A percentile compares a stretch with the other conserved stretches of the same genome.
phyloP scores from a whole-genome alignment of 2,113 vertebrate genomes.

The Climacteris rufus region DNA sequence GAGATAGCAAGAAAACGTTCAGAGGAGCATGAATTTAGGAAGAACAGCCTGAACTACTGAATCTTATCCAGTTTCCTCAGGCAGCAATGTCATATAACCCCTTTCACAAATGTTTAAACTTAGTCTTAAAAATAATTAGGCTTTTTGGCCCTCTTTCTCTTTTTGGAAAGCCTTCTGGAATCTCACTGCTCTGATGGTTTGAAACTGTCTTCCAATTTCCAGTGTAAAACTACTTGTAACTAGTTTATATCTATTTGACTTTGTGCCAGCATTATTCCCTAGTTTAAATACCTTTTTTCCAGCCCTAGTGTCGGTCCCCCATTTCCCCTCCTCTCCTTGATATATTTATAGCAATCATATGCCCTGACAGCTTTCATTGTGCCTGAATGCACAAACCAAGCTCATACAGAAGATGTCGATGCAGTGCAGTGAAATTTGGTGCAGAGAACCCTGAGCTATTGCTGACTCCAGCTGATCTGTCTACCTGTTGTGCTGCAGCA shows the following conservation, averaged over 20 bases:
- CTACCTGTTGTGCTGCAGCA: constrained; percentile 52
- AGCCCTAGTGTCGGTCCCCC: neutral
- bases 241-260: constrained; percentile 6
- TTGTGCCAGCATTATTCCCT: neutral
- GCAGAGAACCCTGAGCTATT: constrained; percentile 26
- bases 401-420: neutral
- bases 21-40: neutral
- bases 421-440: constrained; percentile 25
- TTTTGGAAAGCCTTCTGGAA: neutral
- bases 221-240: neutral
- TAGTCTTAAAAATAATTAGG: neutral
- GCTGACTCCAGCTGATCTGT: constrained; percentile 26
- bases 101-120: neutral
- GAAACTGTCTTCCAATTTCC: neutral
- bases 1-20: neutral
- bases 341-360: constrained; percentile 53
- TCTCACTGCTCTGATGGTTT: neutral
- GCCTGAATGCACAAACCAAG: constrained; percentile 27
- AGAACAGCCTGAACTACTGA: neutral
- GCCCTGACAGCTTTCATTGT: constrained; percentile 52
- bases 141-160: neutral
- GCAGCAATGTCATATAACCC: neutral
- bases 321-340: neutral
- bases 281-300: neutral
- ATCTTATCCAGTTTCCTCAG: neutral